phyloP scores from a whole-genome alignment of 2,113 vertebrate genomes.

The Tetrao urogallus region DNA sequence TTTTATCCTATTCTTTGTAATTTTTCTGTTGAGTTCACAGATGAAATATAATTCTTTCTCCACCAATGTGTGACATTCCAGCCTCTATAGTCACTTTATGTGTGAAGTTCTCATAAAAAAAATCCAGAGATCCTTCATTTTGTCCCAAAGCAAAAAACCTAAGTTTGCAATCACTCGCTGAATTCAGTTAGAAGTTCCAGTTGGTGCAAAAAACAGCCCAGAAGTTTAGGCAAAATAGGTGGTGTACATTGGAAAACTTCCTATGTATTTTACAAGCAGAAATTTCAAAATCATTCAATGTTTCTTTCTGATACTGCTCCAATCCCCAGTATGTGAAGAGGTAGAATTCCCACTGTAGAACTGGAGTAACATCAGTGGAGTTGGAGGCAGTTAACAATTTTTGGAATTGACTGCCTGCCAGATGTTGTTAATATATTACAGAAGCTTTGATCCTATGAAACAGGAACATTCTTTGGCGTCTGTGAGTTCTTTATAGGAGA shows the following conservation, averaged over 20 bases:
- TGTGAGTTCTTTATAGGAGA: background rate
- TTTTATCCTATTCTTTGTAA: background rate
- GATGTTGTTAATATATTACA: background rate
- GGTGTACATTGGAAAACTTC: background rate
- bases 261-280: background rate
- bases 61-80: background rate
- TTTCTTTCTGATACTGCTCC: background rate
- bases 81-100: accelerated
- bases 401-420: background rate
- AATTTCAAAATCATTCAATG: background rate
- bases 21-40: background rate
- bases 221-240: background rate
- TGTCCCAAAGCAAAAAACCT: background rate
- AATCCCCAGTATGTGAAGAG: background rate
- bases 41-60: background rate
- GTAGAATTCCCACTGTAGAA: background rate
- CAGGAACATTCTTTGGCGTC: background rate
- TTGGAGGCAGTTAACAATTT: background rate
- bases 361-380: background rate
- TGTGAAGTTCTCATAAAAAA: background rate
- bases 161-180: background rate
- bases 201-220: accelerated
- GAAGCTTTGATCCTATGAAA: background rate
- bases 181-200: background rate
- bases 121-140: background rate